These are phyloP conservation scores for Oreocharis arfaki DNA, from an alignment of 2,113 vertebrate species.

Conservation along the genomic window DNA sequence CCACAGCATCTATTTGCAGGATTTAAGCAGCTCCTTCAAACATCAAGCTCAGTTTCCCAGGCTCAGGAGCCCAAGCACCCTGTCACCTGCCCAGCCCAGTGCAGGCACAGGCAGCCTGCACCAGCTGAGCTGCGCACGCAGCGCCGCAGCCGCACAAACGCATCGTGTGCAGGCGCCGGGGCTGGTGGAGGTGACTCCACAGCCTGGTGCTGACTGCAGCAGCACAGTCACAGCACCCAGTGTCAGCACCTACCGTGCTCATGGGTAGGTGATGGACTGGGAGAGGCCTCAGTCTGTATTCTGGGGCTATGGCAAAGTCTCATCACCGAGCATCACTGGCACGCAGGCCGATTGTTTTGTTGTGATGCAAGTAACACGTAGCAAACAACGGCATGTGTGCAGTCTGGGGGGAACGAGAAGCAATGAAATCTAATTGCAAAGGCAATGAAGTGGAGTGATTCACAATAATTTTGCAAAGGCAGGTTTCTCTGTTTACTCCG, in stretches of 20 bases:
- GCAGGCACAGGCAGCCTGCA: neutral
- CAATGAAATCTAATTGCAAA: neutral
- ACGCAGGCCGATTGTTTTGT: neutral
- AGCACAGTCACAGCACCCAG: neutral
- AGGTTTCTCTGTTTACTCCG: neutral
- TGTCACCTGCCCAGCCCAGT: too few relatives aligned
- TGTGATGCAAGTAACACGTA: neutral
- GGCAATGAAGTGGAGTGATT: neutral
- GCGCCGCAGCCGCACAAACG: neutral
- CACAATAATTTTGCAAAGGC: neutral
- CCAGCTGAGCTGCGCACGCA: neutral
- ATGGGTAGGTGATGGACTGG: fast-evolving
- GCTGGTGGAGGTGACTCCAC: neutral
- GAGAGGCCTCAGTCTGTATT: neutral
- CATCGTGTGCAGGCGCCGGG: neutral
- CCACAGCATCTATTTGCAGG: neutral
- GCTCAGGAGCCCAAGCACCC: neutral
- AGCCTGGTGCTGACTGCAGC: neutral
- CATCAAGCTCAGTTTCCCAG: neutral
- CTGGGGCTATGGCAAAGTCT: neutral
- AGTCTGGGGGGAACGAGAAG: neutral
- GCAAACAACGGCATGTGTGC: neutral
- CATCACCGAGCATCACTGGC: fast-evolving
- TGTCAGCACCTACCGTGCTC: fast-evolving
- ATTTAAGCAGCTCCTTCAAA: neutral